Conservation (phyloP, 2,888 invertebrate genomes). For the Timandra comae region DNA sequence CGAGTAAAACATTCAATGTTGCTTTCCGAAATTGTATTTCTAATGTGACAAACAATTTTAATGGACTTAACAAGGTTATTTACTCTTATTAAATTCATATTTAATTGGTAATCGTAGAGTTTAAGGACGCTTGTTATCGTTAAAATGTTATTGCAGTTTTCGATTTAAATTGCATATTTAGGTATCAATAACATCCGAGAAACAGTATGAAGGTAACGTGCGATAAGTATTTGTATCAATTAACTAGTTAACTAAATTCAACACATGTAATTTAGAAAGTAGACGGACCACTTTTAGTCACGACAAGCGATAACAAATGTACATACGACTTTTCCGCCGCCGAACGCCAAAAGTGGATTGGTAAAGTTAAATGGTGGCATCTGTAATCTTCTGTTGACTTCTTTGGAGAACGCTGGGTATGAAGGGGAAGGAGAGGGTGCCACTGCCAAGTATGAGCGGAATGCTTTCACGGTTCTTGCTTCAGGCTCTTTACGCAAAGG, state of each 20-base stretch:
- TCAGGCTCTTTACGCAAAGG: slow-evolving; percentile 80
- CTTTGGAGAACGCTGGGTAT: slow-evolving; percentile 82
- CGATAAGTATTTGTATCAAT: slow-evolving; percentile 11
- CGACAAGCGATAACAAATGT: slow-evolving; percentile 9
- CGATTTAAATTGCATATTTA: no score
- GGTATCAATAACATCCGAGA: no score
- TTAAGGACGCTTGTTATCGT: no score
- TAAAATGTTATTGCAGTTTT: no score
- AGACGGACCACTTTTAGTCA: slow-evolving; percentile 16
- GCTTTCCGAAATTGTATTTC: no score
- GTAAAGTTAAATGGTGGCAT: slow-evolving; percentile 91
- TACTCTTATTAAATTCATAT: no score
- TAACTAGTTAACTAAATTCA: slow-evolving; percentile 13
- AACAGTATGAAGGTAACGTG: slow-evolving; percentile 1
- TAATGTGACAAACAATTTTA: no score
- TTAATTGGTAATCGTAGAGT: not conserved
- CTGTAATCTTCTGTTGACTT: slow-evolving; percentile 90
- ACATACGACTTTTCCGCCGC: slow-evolving; percentile 84
- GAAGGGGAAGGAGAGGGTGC: slow-evolving; percentile 85
- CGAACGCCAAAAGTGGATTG: slow-evolving; percentile 84
- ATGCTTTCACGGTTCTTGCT: slow-evolving; percentile 80
- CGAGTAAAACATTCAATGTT: no score
- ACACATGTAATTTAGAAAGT: slow-evolving; percentile 20
- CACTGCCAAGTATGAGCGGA: slow-evolving; percentile 88
- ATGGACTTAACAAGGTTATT: no score